phyloP scores from a whole-genome alignment of 2,797 vertebrate genomes.

The Holocentrus rufus region DNA sequence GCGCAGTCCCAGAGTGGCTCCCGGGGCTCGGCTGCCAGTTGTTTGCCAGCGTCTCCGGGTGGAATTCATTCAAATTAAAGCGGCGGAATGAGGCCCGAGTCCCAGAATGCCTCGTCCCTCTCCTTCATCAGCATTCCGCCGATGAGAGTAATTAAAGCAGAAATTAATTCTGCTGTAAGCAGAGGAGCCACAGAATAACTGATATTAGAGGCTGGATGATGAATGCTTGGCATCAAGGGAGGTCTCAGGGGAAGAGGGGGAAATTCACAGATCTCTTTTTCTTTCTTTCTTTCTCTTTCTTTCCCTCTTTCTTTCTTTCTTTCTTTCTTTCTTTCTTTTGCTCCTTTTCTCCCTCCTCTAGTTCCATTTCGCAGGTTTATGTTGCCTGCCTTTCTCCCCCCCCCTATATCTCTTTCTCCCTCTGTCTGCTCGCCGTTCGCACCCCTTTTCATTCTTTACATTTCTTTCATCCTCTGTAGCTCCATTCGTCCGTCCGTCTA shows the following conservation, averaged over 20 bases:
- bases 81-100: conserved; percentile 98
- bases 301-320: conserved; percentile 50
- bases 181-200: conserved; percentile 99
- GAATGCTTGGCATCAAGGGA: conserved; percentile 99
- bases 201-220: conserved; percentile 99
- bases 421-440: conserved; percentile 16
- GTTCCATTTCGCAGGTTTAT: conserved; percentile 33
- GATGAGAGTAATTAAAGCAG: conserved; percentile 99
- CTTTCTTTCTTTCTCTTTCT: conserved; percentile 55
- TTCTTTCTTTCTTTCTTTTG: conserved; percentile 30
- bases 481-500: conserved; percentile 51
- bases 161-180: conserved; percentile 99
- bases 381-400: conserved; percentile 27
- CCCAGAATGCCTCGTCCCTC: conserved; percentile 99
- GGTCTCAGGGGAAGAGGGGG: conserved; percentile 90
- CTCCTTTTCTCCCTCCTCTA: conserved; percentile 27
- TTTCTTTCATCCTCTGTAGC: conserved; percentile 51
- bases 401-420: conserved; percentile 7
- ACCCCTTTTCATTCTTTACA: conserved; percentile 43
- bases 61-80: conserved; percentile 99
- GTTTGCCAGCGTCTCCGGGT: conserved; percentile 97
- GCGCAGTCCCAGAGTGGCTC: conserved; percentile 92
- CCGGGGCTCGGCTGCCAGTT: conserved; percentile 98
- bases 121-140: conserved; percentile 99
- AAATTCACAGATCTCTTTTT: conserved; percentile 79